phyloP scores from a whole-genome alignment of 1,140 invertebrate genomes.

The Dinoponera quadriceps region DNA sequence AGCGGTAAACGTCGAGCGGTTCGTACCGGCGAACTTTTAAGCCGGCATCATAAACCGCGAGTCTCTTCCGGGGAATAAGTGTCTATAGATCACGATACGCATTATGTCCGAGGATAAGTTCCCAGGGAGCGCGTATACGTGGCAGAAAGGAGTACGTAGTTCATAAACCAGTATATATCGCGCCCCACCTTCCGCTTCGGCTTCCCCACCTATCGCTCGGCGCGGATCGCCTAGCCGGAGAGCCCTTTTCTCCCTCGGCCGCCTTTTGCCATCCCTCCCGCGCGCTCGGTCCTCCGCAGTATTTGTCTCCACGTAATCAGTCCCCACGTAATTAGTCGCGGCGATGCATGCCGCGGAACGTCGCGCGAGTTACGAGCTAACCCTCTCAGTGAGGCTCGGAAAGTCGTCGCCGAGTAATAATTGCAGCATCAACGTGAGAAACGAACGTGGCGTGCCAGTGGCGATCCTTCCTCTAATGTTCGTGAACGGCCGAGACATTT shows the following conservation, averaged over 20 bases:
- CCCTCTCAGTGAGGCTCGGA: neutral
- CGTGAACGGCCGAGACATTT: neutral
- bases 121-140: constrained; percentile 61
- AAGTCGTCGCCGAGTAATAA: neutral
- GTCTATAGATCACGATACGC: constrained; percentile 69
- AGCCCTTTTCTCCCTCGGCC: constrained; percentile 70
- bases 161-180: constrained; percentile 70
- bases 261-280: constrained; percentile 66
- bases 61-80: constrained; percentile 69
- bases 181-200: constrained; percentile 59
- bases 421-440: neutral
- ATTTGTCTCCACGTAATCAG: constrained; percentile 77
- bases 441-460: neutral
- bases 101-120: constrained; percentile 62
- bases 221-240: constrained; percentile 52
- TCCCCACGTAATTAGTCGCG: constrained; percentile 80
- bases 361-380: constrained; percentile 21
- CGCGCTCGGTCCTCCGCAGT: constrained; percentile 58
- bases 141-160: constrained; percentile 28
- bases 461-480: neutral
- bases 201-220: constrained; percentile 60
- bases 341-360: constrained; percentile 49
- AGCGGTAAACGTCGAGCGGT: constrained; percentile 29
- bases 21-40: constrained; percentile 32
- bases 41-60: constrained; percentile 59